Evolutionary conservation across 2,797 vertebrate species (phyloP).

Genomic region (Nannoperca australis): DNA sequence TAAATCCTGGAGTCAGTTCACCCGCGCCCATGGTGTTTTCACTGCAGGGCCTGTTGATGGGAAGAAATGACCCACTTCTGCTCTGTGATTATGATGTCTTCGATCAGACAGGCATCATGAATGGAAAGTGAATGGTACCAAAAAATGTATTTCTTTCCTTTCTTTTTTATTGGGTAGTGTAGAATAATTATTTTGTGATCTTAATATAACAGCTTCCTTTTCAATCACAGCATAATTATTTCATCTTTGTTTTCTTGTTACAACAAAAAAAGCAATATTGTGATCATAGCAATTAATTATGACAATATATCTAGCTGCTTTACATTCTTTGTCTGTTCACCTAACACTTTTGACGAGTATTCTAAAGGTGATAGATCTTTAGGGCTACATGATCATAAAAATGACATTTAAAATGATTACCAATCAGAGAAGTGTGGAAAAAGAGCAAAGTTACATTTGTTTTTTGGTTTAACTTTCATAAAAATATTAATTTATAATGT

Average conservation of each 20-base stretch:
- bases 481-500: background rate
- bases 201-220: background rate
- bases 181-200: background rate
- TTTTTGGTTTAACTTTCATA: background rate
- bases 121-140: background rate
- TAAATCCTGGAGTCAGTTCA: background rate
- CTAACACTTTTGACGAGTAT: too few relatives aligned
- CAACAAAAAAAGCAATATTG: background rate
- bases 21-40: background rate
- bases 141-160: background rate
- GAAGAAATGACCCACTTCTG: conserved; percentile 28
- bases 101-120: conserved; percentile 2
- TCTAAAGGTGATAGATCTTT: too few relatives aligned
- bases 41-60: conserved; percentile 2
- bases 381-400: too few relatives aligned
- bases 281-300: background rate
- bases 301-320: too few relatives aligned
- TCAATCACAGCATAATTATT: background rate
- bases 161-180: background rate
- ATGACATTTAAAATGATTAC: too few relatives aligned
- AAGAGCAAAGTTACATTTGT: background rate
- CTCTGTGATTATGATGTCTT: conserved; percentile 17
- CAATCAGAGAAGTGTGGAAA: too few relatives aligned
- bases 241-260: background rate
- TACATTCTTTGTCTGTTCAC: too few relatives aligned